A percentile compares a stretch with the other conserved stretches of the same genome.
phyloP scores from a whole-genome alignment of 2,113 vertebrate species.

The Lampris megalopsis region DNA sequence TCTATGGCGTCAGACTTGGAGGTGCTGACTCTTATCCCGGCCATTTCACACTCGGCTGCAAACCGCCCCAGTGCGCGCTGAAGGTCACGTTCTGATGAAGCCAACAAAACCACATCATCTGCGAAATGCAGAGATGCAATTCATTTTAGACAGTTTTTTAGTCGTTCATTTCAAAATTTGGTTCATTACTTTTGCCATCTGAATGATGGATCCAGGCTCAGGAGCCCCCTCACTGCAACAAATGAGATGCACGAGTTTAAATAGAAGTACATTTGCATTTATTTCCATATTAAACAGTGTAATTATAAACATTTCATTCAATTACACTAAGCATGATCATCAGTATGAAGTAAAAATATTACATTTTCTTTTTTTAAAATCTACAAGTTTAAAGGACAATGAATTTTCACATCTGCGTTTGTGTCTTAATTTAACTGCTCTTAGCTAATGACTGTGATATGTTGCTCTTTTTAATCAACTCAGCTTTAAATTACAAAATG shows the following conservation, averaged over 20 bases:
- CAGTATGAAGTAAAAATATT: conserved; percentile 99
- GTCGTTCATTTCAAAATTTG: no score
- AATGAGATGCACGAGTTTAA: background rate
- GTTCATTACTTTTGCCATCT: no score
- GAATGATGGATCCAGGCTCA: no score
- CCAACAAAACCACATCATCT: no score
- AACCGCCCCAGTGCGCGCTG: no score
- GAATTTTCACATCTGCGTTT: conserved; percentile 80
- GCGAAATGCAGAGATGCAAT: no score
- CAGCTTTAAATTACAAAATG: conserved; percentile 87
- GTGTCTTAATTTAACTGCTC: conserved; percentile 70
- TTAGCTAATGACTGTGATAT: conserved; percentile 81
- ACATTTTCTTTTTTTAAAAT: conserved; percentile 93
- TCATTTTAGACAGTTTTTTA: no score
- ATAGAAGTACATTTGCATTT: conserved; percentile 87
- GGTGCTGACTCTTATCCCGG: no score
- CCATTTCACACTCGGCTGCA: no score
- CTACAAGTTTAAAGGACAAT: conserved; percentile 93
- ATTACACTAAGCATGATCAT: conserved; percentile 97
- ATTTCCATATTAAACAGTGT: conserved; percentile 99
- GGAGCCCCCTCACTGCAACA: background rate
- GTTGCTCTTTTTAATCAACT: conserved; percentile 84
- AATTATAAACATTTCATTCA: conserved; percentile 99
- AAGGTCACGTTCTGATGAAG: no score
- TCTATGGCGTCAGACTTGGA: no score